These are phyloP conservation scores for Stercorarius parasiticus DNA, from an alignment of 2,113 vertebrate species.

Conservation along the genomic window DNA sequence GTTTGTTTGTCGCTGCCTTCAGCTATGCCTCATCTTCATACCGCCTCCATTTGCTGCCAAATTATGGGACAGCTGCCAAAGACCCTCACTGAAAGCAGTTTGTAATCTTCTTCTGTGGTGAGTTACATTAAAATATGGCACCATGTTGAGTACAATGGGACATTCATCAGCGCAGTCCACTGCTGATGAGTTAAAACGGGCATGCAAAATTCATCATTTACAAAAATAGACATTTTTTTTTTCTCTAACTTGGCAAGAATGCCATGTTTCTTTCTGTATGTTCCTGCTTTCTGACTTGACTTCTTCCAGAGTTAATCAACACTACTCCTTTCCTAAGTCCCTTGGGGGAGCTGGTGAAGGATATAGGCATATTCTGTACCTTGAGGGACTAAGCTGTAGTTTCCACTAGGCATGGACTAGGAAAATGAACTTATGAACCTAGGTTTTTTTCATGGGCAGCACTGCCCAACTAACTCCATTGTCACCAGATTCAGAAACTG, in stretches of 20 bases:
- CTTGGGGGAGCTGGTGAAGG: not conserved
- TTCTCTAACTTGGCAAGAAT: not conserved
- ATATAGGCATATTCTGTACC: not conserved
- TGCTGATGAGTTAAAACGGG: not conserved
- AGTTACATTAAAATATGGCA: not conserved
- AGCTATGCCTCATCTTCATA: rapidly evolving
- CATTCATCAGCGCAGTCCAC: not conserved
- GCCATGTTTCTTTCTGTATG: not conserved
- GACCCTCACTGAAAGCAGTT: not conserved
- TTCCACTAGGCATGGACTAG: not conserved
- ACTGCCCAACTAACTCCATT: not conserved
- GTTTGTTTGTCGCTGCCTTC: not conserved
- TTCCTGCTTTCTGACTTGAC: not conserved
- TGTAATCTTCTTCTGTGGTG: not conserved
- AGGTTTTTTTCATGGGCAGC: not conserved
- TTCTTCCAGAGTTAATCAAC: not conserved
- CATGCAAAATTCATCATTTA: rapidly evolving
- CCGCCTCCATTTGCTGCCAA: not conserved
- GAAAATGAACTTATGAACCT: not conserved
- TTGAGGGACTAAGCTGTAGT: not conserved
- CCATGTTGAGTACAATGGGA: not conserved
- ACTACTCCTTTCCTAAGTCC: not conserved
- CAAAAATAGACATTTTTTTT: not conserved
- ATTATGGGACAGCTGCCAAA: not conserved
- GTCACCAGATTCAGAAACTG: not conserved